These are phyloP conservation scores for Trachythela sp. DNA, from an alignment of 64 coral and sea anemone genomes.

Conservation along the genomic window DNA sequence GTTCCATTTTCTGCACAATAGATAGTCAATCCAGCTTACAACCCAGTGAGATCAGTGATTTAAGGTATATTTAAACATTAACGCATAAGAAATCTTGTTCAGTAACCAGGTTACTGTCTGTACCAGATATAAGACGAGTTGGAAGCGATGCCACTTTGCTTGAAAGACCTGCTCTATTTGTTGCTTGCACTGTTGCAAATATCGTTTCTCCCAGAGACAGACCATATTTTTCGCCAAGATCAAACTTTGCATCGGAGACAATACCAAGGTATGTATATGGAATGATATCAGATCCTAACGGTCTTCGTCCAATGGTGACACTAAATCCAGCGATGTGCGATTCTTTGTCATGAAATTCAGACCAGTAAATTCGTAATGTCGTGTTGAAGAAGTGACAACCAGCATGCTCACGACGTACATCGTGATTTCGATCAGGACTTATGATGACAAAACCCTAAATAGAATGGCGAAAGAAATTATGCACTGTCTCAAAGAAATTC, in stretches of 20 bases:
- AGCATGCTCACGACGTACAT: slow-evolving; percentile 69
- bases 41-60: too few species aligned
- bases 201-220: slow-evolving; percentile 35
- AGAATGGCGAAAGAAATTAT: too few species aligned
- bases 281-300: slow-evolving; percentile 41
- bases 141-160: not conserved
- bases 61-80: not conserved
- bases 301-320: slow-evolving; percentile 52
- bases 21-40: too few species aligned
- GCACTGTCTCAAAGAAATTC: not conserved
- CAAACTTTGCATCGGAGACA: slow-evolving; percentile 35
- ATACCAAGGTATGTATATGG: slow-evolving; percentile 57
- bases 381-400: slow-evolving; percentile 78
- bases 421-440: slow-evolving; percentile 77
- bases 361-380: slow-evolving; percentile 82
- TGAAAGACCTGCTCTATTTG: not conserved
- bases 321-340: slow-evolving; percentile 66
- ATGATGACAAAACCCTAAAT: slow-evolving; percentile 78
- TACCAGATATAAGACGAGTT: not conserved
- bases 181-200: not conserved
- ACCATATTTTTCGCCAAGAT: slow-evolving; percentile 20
- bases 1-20: too few species aligned
- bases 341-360: slow-evolving; percentile 58
- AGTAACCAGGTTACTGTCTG: not conserved
- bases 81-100: not conserved